Percentiles rank a stretch among this genome's conserved stretches.
Conservation (phyloP, 2,113 vertebrate genomes). For the Podarcis cretensis region DNA sequence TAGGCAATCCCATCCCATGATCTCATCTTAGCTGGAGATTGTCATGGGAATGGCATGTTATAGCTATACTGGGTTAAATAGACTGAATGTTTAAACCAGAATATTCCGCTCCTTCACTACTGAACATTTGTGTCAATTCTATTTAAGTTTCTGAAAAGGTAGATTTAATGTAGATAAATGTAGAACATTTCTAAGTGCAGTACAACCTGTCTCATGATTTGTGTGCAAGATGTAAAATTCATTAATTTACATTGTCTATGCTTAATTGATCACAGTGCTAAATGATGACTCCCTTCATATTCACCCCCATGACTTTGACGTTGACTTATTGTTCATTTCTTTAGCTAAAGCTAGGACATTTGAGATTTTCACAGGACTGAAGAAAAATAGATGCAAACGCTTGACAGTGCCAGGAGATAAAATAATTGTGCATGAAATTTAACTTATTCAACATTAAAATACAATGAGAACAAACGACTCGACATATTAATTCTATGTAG, state of each 20-base stretch:
- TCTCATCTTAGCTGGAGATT: background rate
- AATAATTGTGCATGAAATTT: constrained; percentile 20
- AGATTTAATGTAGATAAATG: constrained; percentile 1
- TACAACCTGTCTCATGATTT: background rate
- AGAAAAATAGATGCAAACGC: constrained; percentile 14
- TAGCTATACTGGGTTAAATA: background rate
- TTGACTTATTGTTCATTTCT: constrained; percentile 28
- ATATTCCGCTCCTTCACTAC: background rate
- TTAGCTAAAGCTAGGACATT: constrained; percentile 5
- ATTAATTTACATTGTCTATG: constrained; percentile 27
- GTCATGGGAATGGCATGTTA: background rate
- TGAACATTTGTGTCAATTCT: background rate
- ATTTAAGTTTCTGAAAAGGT: background rate
- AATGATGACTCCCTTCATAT: constrained; percentile 24
- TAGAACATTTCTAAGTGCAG: background rate
- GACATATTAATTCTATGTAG: background rate
- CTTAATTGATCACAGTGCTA: constrained; percentile 17
- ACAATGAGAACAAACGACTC: background rate
- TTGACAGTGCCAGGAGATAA: constrained; percentile 30
- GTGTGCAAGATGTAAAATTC: constrained; percentile 16
- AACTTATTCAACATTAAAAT: constrained; percentile 36
- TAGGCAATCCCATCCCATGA: background rate
- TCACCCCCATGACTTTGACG: constrained; percentile 13
- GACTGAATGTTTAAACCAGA: background rate
- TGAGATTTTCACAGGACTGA: constrained; percentile 35